These are phyloP conservation scores for Bombus superbus DNA, from an alignment of 1,140 invertebrate genomes.

Conservation along the genomic window DNA sequence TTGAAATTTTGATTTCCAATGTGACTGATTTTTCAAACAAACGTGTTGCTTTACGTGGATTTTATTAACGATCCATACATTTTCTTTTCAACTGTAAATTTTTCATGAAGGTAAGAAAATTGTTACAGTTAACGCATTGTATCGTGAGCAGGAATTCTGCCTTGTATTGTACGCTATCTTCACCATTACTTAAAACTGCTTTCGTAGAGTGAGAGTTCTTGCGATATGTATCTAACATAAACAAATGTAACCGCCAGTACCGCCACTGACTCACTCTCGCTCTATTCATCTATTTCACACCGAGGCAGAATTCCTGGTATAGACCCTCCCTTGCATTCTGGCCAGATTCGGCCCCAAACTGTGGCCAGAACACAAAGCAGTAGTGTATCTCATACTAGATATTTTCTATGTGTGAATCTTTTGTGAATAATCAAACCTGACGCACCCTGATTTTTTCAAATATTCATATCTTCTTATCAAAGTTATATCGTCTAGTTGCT, in stretches of 20 bases:
- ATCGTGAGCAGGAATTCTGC: not conserved
- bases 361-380: not conserved
- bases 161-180: not conserved
- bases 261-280: not conserved
- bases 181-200: not conserved
- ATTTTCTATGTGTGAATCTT: not conserved
- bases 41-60: not conserved
- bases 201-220: not conserved
- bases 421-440: not conserved
- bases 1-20: conserved; percentile 35
- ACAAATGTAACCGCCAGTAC: not conserved
- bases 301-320: not conserved
- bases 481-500: not conserved
- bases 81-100: conserved; percentile 4
- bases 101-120: conserved; percentile 62
- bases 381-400: not conserved
- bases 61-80: conserved; percentile 6
- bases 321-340: not conserved
- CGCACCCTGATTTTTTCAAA: conserved; percentile 6
- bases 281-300: not conserved
- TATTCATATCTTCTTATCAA: not conserved
- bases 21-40: conserved; percentile 3
- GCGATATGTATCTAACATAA: not conserved
- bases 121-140: no score
- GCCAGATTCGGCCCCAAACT: not conserved